Conservation (phyloP, 2,113 vertebrate genomes). For the Pygoscelis antarcticus region DNA sequence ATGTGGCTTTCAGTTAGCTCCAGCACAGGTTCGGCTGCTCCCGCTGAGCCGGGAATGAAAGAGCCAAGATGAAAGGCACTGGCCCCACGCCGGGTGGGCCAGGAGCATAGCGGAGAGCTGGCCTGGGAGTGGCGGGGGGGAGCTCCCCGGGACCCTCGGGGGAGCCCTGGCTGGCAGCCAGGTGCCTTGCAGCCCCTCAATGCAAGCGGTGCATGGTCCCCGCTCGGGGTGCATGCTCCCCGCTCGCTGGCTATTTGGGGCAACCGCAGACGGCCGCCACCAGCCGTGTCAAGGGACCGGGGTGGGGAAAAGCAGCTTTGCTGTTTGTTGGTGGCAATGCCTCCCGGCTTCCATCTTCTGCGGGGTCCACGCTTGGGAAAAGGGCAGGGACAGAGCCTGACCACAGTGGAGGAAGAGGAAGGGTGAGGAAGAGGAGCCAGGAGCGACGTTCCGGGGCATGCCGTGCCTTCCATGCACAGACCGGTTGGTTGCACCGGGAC, state of each 20-base stretch:
- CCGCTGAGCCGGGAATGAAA: background rate
- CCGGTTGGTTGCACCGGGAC: accelerated
- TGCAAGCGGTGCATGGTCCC: accelerated
- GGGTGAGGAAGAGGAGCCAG: background rate
- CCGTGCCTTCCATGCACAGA: background rate
- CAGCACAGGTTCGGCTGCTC: accelerated
- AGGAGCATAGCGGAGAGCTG: accelerated
- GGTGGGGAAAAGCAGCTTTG: background rate
- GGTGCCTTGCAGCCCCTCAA: accelerated
- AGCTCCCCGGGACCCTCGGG: accelerated
- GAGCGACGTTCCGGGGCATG: accelerated
- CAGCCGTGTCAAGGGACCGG: accelerated
- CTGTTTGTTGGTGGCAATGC: background rate
- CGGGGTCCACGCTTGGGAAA: background rate
- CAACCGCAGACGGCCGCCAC: accelerated
- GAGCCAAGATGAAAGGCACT: background rate
- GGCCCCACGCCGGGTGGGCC: accelerated
- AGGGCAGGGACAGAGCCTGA: background rate
- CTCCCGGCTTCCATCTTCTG: background rate
- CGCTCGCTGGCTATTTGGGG: background rate
- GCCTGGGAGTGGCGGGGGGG: accelerated
- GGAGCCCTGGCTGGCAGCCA: accelerated
- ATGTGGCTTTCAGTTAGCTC: background rate
- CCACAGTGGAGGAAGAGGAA: background rate
- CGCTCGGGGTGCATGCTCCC: accelerated